Percentiles rank a stretch among this genome's conserved stretches.
Evolutionary conservation across 2,888 invertebrate species (phyloP).

Genomic region (Phoenoteleia sp.): DNA sequence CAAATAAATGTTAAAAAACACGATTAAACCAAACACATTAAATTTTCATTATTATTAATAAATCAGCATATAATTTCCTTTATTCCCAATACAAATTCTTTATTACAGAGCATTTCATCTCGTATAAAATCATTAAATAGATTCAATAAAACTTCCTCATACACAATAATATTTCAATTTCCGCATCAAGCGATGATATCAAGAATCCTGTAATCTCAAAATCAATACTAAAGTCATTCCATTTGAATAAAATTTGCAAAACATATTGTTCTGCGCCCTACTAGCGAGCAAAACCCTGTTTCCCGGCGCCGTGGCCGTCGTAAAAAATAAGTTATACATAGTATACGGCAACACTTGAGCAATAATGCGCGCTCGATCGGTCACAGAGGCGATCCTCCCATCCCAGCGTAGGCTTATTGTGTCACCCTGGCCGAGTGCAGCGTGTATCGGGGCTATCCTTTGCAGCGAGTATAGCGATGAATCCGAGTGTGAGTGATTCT

Average conservation of each 20-base stretch:
- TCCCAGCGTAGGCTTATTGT: slow-evolving; percentile 35
- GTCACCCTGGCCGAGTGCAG: slow-evolving; percentile 20
- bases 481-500: slow-evolving; percentile 51
- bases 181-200: no score
- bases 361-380: slow-evolving; percentile 45
- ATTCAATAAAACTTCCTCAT: no score
- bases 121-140: no score
- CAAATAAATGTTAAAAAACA: no score
- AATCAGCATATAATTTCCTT: no score
- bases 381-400: slow-evolving; percentile 39
- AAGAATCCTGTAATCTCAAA: no score
- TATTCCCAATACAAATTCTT: no score
- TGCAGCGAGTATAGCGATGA: slow-evolving; percentile 29
- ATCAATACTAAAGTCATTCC: background rate
- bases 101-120: no score
- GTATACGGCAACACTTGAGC: slow-evolving; percentile 29
- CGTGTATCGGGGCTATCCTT: slow-evolving; percentile 33
- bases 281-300: background rate
- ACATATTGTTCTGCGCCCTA: background rate
- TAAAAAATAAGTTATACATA: slow-evolving; percentile 53
- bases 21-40: no score
- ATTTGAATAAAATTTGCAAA: slow-evolving; percentile 5
- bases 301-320: background rate
- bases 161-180: no score
- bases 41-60: no score